Evolutionary conservation across 1,140 invertebrate species (phyloP).

Genomic region (Bombus superbus): DNA sequence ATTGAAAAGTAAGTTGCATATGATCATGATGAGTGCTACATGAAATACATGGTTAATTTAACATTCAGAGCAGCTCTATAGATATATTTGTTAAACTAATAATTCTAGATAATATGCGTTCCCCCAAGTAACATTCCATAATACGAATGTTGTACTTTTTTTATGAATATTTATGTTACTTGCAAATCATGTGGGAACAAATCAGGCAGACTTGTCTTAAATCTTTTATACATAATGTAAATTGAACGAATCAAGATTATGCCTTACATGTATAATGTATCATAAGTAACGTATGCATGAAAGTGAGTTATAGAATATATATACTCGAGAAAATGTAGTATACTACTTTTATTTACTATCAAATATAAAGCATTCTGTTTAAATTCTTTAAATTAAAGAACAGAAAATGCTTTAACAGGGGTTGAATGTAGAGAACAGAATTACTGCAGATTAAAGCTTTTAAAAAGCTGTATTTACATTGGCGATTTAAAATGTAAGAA

Average conservation of each 20-base stretch:
- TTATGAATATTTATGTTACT: slow-evolving; percentile 29
- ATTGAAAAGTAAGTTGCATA: neutral
- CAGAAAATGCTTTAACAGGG: slow-evolving; percentile 25
- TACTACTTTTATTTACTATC: slow-evolving; percentile 33
- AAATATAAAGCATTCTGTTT: slow-evolving; percentile 37
- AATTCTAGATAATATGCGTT: slow-evolving; percentile 35
- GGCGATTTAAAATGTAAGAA: slow-evolving; percentile 24
- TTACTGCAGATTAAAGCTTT: neutral
- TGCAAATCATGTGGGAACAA: slow-evolving; percentile 60
- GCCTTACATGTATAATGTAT: slow-evolving; percentile 64
- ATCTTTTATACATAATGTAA: slow-evolving; percentile 67
- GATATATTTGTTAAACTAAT: slow-evolving; percentile 40
- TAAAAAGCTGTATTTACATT: slow-evolving; percentile 26
- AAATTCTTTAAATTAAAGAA: slow-evolving; percentile 27
- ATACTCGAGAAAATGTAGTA: slow-evolving; percentile 29
- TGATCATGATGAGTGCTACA: slow-evolving; percentile 5
- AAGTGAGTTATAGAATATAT: slow-evolving; percentile 26
- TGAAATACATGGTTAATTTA: slow-evolving; percentile 21
- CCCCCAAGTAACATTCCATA: slow-evolving; percentile 36
- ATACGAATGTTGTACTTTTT: slow-evolving; percentile 41
- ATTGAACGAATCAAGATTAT: slow-evolving; percentile 62
- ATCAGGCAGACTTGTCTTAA: slow-evolving; percentile 50
- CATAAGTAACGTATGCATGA: slow-evolving; percentile 51
- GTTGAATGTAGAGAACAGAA: slow-evolving; percentile 27
- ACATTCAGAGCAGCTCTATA: slow-evolving; percentile 31